Evolutionary conservation across 2,113 vertebrate genomes (phyloP).

Genomic region (Lagopus muta): DNA sequence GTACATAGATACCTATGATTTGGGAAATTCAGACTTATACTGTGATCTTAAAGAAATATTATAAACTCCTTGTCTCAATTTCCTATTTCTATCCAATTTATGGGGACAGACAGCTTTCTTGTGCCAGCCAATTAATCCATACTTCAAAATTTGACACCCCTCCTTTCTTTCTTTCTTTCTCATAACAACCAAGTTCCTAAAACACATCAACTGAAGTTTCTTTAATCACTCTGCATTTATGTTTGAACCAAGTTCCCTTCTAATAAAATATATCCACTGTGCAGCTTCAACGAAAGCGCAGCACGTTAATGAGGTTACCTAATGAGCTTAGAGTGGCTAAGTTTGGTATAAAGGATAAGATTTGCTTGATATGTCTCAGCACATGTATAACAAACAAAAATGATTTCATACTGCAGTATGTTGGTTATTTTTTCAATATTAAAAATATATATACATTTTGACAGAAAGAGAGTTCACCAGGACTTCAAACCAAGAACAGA

Average conservation of each 20-base stretch:
- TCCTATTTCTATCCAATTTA: background rate
- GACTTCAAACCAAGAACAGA: background rate
- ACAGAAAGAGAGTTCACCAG: background rate
- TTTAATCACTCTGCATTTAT: background rate
- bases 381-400: background rate
- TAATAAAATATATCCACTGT: background rate
- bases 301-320: conserved; percentile 30
- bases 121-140: background rate
- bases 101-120: background rate
- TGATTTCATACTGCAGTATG: background rate
- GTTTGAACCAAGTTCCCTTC: background rate
- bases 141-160: background rate
- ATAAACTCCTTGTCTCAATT: background rate
- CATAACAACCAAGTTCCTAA: background rate
- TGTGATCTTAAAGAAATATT: background rate
- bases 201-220: background rate
- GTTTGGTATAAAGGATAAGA: background rate
- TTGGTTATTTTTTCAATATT: background rate
- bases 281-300: background rate
- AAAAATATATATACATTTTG: background rate
- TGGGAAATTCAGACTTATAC: background rate
- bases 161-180: background rate
- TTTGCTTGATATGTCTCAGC: background rate
- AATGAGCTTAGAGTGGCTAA: conserved; percentile 28
- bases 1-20: background rate